Conservation (phyloP, 2,888 invertebrate species). For the Cylindroiulus punctatus region DNA sequence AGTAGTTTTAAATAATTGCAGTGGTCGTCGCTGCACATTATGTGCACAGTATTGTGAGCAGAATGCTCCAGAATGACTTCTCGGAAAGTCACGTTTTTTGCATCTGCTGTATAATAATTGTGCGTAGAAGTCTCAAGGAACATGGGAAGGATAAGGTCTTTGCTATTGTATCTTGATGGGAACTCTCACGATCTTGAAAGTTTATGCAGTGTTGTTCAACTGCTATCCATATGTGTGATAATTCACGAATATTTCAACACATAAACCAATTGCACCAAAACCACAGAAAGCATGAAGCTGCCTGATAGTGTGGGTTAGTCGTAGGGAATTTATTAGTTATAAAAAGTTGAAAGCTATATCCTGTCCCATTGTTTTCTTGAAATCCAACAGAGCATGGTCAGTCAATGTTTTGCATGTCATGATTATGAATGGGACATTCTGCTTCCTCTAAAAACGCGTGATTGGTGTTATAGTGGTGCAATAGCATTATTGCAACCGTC, state of each 20-base stretch:
- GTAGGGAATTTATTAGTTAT: not conserved
- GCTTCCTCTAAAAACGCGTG: no score
- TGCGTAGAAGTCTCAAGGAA: not conserved
- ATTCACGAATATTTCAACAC: not conserved
- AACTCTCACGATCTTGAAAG: not conserved
- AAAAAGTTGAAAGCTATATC: not conserved
- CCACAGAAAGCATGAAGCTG: not conserved
- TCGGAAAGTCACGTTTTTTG: not conserved
- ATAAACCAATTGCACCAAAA: not conserved
- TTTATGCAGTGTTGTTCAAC: not conserved
- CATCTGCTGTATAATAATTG: not conserved
- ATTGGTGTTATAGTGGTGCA: no score
- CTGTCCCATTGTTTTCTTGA: not conserved
- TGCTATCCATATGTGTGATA: not conserved
- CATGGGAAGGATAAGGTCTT: not conserved
- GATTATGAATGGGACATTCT: not conserved
- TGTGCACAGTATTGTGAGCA: no score
- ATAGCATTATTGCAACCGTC: no score
- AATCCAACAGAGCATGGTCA: not conserved
- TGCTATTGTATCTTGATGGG: not conserved
- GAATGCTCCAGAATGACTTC: no score
- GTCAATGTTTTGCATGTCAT: not conserved
- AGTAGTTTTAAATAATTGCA: no score
- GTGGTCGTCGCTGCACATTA: not conserved
- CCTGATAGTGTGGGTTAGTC: not conserved